Evolutionary conservation across 2,888 invertebrate genomes (phyloP), one percentile per base, ranked within the genome.

Genomic region (Chorisops tibialis): DNA sequence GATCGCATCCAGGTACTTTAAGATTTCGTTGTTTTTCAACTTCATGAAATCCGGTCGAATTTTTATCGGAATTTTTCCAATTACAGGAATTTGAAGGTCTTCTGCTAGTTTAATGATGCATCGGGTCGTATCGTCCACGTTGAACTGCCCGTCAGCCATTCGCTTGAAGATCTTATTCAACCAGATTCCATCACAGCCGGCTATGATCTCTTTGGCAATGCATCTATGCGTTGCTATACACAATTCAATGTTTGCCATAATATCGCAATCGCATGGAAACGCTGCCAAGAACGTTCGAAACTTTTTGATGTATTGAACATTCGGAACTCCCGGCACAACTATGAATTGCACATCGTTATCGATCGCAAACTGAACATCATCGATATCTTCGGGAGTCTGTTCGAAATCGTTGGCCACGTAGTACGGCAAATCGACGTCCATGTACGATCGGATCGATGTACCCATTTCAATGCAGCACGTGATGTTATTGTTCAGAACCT

Each of bases 11-110:
- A 77, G 68, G 61, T 73, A 69, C 67, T 70, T 73, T 0, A 77
- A 69, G 38, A 71, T 70, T 35, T 71, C 69, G 37, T 76, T 71
- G 65, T 73, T 67, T 65, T 77, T 73, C n/a, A 73, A 71, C 0
- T 69, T 69, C 47, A 71, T 73, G n/a, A 75, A 76, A 52, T 77
- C 78, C 37, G 71, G 73, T 61, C 74, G 74, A 4, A 69, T 70
- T 61, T 73, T 71, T 30, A 77, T 59, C 0, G 76, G 77, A 6
- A 78, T 71, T 3, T 72, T 71, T 19, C 73, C 76, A 49, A 78
- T 70, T 1, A 78, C 67, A 0, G 76, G 70, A 50, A 72, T 75
- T 35, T 70, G 70, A 11, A 73, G 69, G 47, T 71, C 70, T 1
- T 71, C 70, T 1, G 70, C 68, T 18, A 73, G 67, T 0, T 74